These are phyloP conservation scores for Microplitis manilae DNA, from an alignment of 2,888 invertebrate genomes.

Conservation along the genomic window DNA sequence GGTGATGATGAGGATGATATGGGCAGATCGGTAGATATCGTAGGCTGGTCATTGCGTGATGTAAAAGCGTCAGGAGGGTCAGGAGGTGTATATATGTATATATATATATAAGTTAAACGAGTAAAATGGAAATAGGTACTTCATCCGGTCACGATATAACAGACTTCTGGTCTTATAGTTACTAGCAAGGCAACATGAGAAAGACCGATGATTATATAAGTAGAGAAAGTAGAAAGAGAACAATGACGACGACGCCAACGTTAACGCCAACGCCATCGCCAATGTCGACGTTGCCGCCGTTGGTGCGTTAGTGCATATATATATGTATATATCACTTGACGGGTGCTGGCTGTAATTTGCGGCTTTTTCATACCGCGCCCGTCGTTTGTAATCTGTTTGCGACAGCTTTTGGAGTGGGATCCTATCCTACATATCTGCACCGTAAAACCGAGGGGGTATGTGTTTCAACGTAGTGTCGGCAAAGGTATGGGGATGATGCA, in stretches of 20 bases:
- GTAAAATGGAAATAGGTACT: too few species aligned
- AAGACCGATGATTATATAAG: not conserved
- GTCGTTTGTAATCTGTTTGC: constrained; percentile 64
- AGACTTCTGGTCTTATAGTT: too few species aligned
- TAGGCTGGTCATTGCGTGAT: constrained; percentile 25
- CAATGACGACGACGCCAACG: too few species aligned
- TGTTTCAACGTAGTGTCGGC: constrained; percentile 46
- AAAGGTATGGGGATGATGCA: constrained; percentile 28
- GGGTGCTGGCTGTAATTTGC: constrained; percentile 60
- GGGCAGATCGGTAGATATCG: not conserved
- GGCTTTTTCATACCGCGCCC: constrained; percentile 63
- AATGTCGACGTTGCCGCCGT: too few species aligned
- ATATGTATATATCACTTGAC: constrained; percentile 43
- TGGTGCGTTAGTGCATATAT: too few species aligned
- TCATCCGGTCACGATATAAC: constrained; percentile 11
- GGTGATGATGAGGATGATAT: not conserved
- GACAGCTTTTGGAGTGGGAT: constrained; percentile 56
- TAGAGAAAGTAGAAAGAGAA: not conserved
- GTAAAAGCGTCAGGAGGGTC: not conserved
- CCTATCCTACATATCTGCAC: constrained; percentile 59
- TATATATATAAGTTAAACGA: too few species aligned
- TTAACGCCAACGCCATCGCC: too few species aligned
- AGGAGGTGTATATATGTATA: too few species aligned
- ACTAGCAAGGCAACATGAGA: not conserved
- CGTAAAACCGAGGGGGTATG: constrained; percentile 62